A percentile compares a stretch with the other conserved stretches of the same genome.
Conservation (phyloP, 2,888 invertebrate species). For the Sericinus montela region DNA sequence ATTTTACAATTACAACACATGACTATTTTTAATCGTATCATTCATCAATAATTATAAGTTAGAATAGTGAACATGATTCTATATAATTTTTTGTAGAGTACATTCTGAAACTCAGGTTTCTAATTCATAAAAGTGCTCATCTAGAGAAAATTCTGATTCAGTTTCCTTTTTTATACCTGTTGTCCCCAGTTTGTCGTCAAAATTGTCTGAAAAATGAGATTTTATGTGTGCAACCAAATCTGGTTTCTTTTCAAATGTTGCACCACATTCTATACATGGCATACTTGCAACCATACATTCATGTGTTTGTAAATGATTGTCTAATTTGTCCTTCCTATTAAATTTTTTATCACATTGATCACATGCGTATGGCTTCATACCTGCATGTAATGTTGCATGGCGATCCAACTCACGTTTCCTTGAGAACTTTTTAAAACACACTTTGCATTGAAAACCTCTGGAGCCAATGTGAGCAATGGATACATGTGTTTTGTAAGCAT, state of each 20-base stretch:
- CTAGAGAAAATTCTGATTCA: slow-evolving; percentile 51
- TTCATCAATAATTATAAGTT: neutral
- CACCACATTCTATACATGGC: slow-evolving; percentile 82
- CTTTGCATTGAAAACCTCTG: slow-evolving; percentile 81
- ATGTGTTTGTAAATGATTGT: slow-evolving; percentile 83
- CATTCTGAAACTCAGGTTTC: slow-evolving; percentile 51
- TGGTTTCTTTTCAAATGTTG: slow-evolving; percentile 79
- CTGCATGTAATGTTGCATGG: slow-evolving; percentile 83
- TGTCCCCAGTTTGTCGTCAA: slow-evolving; percentile 58
- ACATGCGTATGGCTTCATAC: slow-evolving; percentile 83
- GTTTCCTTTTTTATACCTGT: slow-evolving; percentile 63
- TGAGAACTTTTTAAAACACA: slow-evolving; percentile 83
- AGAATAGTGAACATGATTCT: neutral
- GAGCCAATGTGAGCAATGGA: slow-evolving; percentile 71
- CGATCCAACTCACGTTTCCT: slow-evolving; percentile 85
- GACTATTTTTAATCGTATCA: neutral
- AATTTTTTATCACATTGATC: slow-evolving; percentile 83
- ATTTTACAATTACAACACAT: neutral
- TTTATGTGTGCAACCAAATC: slow-evolving; percentile 80
- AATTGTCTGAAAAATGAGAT: slow-evolving; percentile 74
- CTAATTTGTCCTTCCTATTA: slow-evolving; percentile 83
- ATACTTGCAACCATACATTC: slow-evolving; percentile 79
- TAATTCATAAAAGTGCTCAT: slow-evolving; percentile 65
- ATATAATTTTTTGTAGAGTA: slow-evolving; percentile 18
- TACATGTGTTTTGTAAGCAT: slow-evolving; percentile 75